These are phyloP conservation scores for Sthenelais limicola DNA, from an alignment of 2,888 invertebrate species.

Conservation along the genomic window DNA sequence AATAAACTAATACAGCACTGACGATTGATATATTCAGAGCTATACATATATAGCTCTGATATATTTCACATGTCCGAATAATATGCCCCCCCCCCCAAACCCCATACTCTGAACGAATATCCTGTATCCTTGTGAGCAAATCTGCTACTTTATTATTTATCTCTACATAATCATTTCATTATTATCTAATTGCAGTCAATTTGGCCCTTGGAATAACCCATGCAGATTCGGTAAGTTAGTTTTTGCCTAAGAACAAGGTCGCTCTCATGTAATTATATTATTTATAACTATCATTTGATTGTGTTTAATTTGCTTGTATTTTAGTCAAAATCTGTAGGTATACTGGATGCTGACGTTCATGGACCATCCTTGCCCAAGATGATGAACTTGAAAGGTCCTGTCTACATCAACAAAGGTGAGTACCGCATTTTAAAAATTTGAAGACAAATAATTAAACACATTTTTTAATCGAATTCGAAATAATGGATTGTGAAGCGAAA, in stretches of 20 bases:
- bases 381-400: constrained; percentile 92
- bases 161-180: no score
- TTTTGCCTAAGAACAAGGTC: background rate
- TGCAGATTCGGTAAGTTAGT: constrained; percentile 52
- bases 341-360: constrained; percentile 95
- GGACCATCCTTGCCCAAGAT: constrained; percentile 94
- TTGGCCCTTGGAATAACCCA: constrained; percentile 80
- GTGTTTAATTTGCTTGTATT: constrained; percentile 37
- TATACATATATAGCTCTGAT: no score
- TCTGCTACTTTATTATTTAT: no score
- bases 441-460: background rate
- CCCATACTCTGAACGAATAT: no score
- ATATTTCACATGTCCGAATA: no score
- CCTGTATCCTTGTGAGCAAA: no score
- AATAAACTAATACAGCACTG: no score
- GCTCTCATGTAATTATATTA: background rate
- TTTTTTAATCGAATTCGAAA: background rate
- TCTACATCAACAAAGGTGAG: constrained; percentile 80
- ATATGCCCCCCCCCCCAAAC: no score
- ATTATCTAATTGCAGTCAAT: constrained; percentile 87
- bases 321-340: constrained; percentile 77
- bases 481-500: background rate
- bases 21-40: no score
- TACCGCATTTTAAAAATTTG: background rate
- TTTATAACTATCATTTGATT: background rate